Evolutionary conservation across 2,888 invertebrate genomes (phyloP).

Genomic region (Leucophenga montana): DNA sequence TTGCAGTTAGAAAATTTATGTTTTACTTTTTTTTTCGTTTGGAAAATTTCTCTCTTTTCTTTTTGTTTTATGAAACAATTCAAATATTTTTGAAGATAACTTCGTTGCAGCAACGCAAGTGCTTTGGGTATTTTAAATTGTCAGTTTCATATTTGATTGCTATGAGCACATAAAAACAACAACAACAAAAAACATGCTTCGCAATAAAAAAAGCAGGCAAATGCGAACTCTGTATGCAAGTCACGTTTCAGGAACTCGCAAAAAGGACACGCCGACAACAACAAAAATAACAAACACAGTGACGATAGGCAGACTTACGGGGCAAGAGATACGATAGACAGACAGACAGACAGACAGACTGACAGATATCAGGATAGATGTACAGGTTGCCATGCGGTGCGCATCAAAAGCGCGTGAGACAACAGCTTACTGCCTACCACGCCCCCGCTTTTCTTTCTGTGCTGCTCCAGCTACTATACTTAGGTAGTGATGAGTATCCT

Average conservation of each 20-base stretch:
- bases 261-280: conserved; percentile 27
- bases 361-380: too few relatives aligned
- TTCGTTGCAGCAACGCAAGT: too few relatives aligned
- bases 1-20: conserved; percentile 54
- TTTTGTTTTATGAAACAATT: conserved; percentile 42
- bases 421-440: too few relatives aligned
- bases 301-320: too few relatives aligned
- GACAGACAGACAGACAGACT: background rate
- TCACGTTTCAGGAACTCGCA: conserved; percentile 33
- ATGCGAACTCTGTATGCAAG: conserved; percentile 36
- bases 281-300: conserved; percentile 38
- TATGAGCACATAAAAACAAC: conserved; percentile 50
- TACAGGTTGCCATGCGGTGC: too few relatives aligned
- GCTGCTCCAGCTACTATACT: too few relatives aligned
- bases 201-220: background rate
- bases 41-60: background rate
- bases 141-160: conserved; percentile 53
- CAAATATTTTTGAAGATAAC: conserved; percentile 21
- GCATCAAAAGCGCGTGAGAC: too few relatives aligned
- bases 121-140: too few relatives aligned
- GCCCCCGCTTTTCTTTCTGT: too few relatives aligned
- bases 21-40: background rate
- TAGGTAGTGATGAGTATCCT: too few relatives aligned
- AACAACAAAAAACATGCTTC: background rate
- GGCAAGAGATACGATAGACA: too few relatives aligned